phyloP scores from a whole-genome alignment of 64 coral and sea anemone genomes.

The Pocillopora damicornis region DNA sequence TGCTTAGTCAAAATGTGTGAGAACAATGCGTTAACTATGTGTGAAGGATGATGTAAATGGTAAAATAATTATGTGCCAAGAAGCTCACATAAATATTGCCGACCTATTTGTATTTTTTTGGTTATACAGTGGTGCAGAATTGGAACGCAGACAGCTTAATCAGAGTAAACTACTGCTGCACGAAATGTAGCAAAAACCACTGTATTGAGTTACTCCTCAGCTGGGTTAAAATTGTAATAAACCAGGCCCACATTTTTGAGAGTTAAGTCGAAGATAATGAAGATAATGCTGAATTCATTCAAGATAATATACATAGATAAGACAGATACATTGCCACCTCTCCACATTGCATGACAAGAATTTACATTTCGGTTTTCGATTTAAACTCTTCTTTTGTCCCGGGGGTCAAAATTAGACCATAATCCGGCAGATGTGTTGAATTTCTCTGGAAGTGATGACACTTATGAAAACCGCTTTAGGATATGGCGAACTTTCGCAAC shows the following conservation, averaged over 20 bases:
- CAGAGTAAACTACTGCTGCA: not conserved
- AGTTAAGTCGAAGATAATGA: not conserved
- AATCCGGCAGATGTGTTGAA: not conserved
- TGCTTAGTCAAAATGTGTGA: not conserved
- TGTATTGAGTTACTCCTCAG: no score
- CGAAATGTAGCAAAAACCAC: no score
- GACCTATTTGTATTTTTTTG: not conserved
- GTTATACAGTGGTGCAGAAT: not conserved
- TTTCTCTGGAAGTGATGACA: slow-evolving; percentile 14
- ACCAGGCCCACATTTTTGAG: not conserved
- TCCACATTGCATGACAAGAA: slow-evolving; percentile 4
- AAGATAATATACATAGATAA: slow-evolving; percentile 5
- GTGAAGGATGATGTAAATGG: slow-evolving; percentile 11
- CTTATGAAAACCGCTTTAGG: slow-evolving; percentile 5
- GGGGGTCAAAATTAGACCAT: not conserved
- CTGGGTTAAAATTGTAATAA: no score
- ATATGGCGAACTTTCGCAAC: no score
- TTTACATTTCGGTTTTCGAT: not conserved
- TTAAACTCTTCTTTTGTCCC: not conserved
- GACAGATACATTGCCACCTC: not conserved
- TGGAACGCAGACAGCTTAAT: not conserved
- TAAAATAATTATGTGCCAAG: slow-evolving; percentile 29
- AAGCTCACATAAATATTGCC: slow-evolving; percentile 6
- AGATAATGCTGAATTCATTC: not conserved
- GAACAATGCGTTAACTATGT: slow-evolving; percentile 13